phyloP scores from a whole-genome alignment of 1,140 invertebrate genomes.

The Gryllus bimaculatus region DNA sequence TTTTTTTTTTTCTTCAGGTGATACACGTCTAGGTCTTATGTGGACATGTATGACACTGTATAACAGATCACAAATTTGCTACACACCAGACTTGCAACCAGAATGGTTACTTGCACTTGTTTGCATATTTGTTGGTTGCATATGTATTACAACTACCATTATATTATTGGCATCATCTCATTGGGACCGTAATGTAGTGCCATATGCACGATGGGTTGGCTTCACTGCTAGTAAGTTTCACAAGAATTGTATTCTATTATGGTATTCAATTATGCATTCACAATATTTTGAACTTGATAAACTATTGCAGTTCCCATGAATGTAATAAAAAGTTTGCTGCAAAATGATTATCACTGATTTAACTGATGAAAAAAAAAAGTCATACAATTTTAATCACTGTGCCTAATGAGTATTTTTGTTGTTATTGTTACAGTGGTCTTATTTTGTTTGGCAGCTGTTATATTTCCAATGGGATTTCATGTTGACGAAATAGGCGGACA shows the following conservation, averaged over 20 bases:
- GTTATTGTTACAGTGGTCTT: slow-evolving; percentile 72
- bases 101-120: slow-evolving; percentile 87
- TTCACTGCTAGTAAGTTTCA: slow-evolving; percentile 78
- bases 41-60: slow-evolving; percentile 89
- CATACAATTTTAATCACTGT: neutral
- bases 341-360: no score
- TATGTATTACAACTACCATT: slow-evolving; percentile 85
- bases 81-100: slow-evolving; percentile 70
- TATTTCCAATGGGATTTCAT: slow-evolving; percentile 93
- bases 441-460: slow-evolving; percentile 88
- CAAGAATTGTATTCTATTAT: no score
- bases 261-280: no score
- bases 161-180: slow-evolving; percentile 78
- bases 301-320: no score
- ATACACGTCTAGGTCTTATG: slow-evolving; percentile 82
- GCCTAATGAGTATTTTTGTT: neutral
- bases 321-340: no score
- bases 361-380: neutral
- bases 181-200: slow-evolving; percentile 82
- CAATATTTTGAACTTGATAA: no score
- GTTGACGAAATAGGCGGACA: slow-evolving; percentile 92
- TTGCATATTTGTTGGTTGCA: slow-evolving; percentile 85
- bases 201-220: slow-evolving; percentile 89
- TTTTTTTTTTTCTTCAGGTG: slow-evolving; percentile 45
- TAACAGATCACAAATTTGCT: slow-evolving; percentile 79